phyloP scores from a whole-genome alignment of 2,888 invertebrate species.

The Euclidia mi region DNA sequence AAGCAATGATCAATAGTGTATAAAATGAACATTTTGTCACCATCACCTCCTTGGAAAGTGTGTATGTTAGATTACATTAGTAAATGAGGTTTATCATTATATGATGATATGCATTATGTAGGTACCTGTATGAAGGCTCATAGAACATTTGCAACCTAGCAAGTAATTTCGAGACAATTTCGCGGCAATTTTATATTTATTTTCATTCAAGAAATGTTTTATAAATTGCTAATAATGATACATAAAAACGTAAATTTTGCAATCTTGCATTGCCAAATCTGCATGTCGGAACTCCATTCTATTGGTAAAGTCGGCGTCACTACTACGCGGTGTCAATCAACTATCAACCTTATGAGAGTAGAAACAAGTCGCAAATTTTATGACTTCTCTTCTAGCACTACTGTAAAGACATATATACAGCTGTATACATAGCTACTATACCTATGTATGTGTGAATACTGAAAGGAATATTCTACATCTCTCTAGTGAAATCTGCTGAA shows the following conservation, averaged over 20 bases:
- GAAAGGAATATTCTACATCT: conserved; percentile 53
- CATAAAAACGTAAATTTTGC: conserved; percentile 28
- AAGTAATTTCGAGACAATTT: conserved; percentile 21
- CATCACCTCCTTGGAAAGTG: conserved; percentile 1
- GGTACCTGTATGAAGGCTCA: no score
- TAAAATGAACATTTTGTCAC: conserved; percentile 5
- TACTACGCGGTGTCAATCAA: conserved; percentile 53
- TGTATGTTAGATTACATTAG: no score
- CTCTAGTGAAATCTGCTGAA: conserved; percentile 35
- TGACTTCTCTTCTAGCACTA: conserved; percentile 61
- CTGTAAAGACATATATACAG: conserved; percentile 74
- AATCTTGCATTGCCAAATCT: conserved; percentile 63
- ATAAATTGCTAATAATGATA: conserved; percentile 7
- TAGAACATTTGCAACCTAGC: conserved; percentile 19
- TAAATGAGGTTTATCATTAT: no score
- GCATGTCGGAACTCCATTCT: conserved; percentile 63
- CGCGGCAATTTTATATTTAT: not conserved
- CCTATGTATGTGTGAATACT: conserved; percentile 66
- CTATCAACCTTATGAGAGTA: conserved; percentile 66
- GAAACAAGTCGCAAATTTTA: conserved; percentile 66
- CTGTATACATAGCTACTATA: conserved; percentile 75
- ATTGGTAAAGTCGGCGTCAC: conserved; percentile 68
- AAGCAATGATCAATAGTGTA: conserved; percentile 4
- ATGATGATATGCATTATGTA: no score
- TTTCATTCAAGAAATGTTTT: conserved; percentile 1